Base-by-base conservation (phyloP, 2,113 vertebrate species). In the Osmerus mordax region DNA sequence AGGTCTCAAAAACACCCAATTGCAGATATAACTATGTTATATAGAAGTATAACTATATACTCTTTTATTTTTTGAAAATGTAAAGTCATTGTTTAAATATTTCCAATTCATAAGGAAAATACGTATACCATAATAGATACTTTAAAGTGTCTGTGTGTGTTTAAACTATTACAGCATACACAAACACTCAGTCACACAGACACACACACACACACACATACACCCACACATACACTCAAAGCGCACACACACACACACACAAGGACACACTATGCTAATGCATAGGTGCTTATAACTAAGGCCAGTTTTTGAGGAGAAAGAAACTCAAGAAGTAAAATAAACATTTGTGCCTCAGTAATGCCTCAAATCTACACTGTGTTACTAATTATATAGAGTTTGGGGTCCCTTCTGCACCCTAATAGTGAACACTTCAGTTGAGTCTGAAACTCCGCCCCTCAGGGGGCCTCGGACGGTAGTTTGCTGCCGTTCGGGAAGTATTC, bases 261-360 rank as follows among this genome's bases (percentile, higher is more conserved):
- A 25, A 53, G 63, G 13, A 69, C 32, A 61, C 55, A 67, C 28
- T 63, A 36, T 67, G 25, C 29, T 74, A 59, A 67, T 80, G 80
- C 70, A 80, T 69, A 16, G 59, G 63, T 65, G 62, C 78, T 74
- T 84, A 77, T 71, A 84, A 86, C 89, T 89, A 89, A 92, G 91
- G 90, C 92, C 88, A 89, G 87, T 89, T 89, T 84, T 69, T 47
- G 9, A 47, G 51, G 87, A 79, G 83, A 86, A 84, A 69, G 77
- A 83, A 80, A 74, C 70, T 59, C 72, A 81, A 79, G 75, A 85
- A 83, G 71, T 80, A 83, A 85, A 80, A 64, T 73, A 56, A 60
- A 76, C 74, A 36, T 36, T 36, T 36, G 32, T 36, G n/a, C n/a
- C n/a, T n/a, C 73, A 74, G 25, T 74, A 63, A 66, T 79, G 28